Conservation (phyloP, 2,113 vertebrate species). For the Penelope pileata region DNA sequence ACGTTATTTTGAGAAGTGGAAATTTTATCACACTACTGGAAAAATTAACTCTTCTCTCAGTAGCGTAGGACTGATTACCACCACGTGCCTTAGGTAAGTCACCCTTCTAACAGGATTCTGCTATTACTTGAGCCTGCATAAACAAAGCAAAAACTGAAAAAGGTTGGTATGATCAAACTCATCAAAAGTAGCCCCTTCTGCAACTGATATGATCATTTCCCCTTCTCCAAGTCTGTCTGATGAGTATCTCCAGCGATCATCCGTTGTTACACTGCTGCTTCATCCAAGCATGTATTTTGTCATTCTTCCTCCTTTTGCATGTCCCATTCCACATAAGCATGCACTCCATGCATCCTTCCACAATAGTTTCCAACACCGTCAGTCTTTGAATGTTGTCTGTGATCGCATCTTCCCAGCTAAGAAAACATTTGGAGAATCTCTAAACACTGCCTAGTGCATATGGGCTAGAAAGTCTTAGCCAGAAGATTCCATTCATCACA, state of each 20-base stretch:
- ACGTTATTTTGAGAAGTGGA: neutral
- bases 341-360: neutral
- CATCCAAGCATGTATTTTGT: neutral
- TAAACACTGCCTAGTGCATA: neutral
- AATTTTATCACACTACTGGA: neutral
- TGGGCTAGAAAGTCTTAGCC: neutral
- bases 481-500: neutral
- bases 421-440: neutral
- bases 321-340: neutral
- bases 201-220: neutral
- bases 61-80: neutral
- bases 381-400: neutral
- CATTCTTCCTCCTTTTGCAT: neutral
- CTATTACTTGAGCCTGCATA: neutral
- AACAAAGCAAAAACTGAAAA: neutral
- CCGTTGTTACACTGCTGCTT: neutral
- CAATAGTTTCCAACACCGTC: neutral
- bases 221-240: neutral
- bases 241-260: neutral
- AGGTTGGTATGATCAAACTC: neutral
- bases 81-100: neutral
- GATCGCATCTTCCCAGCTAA: neutral
- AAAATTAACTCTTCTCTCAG: neutral
- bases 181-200: neutral
- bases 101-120: neutral